phyloP scores from a whole-genome alignment of 2,888 invertebrate genomes.

The Crepidodera aurea region DNA sequence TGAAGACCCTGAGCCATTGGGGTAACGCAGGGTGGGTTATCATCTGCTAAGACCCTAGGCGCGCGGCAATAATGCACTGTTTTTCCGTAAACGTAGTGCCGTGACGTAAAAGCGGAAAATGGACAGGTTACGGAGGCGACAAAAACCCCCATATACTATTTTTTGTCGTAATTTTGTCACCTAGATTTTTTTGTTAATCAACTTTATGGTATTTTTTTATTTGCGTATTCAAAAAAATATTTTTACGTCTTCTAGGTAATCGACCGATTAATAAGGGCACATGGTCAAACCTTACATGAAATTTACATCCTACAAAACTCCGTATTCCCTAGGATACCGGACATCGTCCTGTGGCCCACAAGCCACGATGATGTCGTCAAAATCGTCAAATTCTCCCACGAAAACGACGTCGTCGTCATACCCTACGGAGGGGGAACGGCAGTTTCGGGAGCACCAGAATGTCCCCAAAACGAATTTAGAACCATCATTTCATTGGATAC shows the following conservation, averaged over 20 bases:
- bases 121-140: too few relatives aligned
- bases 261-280: constrained; percentile 87
- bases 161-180: too few relatives aligned
- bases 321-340: constrained; percentile 85
- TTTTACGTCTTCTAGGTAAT: constrained; percentile 57
- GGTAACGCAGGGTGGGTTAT: too few relatives aligned
- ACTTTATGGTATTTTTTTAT: too few relatives aligned
- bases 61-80: too few relatives aligned
- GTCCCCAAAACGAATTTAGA: constrained; percentile 78
- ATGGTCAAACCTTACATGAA: constrained; percentile 93
- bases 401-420: constrained; percentile 81
- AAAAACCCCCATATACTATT: too few relatives aligned
- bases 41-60: too few relatives aligned
- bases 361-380: constrained; percentile 85
- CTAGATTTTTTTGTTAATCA: too few relatives aligned
- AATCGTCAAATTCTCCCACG: constrained; percentile 79
- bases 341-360: constrained; percentile 92
- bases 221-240: too few relatives aligned
- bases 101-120: too few relatives aligned
- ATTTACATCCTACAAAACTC: constrained; percentile 80
- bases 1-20: too few relatives aligned
- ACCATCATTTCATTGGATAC: constrained; percentile 93
- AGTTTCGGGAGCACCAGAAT: constrained; percentile 66
- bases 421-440: constrained; percentile 76
- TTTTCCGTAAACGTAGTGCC: too few relatives aligned